Conservation (phyloP, 2,113 vertebrate genomes). For the Scomber japonicus region DNA sequence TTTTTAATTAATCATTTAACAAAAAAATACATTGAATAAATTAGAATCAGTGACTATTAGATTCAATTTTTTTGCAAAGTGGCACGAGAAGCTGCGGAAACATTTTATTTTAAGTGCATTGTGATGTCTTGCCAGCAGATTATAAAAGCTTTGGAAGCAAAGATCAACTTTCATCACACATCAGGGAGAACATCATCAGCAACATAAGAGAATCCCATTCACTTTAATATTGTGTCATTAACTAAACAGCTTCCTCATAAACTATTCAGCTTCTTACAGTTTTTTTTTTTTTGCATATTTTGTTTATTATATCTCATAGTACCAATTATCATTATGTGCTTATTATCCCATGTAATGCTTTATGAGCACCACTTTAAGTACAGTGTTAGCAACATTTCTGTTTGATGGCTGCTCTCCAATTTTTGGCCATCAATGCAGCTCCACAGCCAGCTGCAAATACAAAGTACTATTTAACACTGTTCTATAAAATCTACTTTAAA, state of each 20-base stretch:
- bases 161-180: slow-evolving; percentile 43
- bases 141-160: slow-evolving; percentile 38
- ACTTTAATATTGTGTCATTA: slow-evolving; percentile 47
- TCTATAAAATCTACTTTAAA: too few species aligned
- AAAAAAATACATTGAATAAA: too few species aligned
- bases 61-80: not conserved
- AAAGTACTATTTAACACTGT: not conserved
- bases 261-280: slow-evolving; percentile 12
- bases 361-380: slow-evolving; percentile 27
- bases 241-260: slow-evolving; percentile 40
- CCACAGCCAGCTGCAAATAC: not conserved
- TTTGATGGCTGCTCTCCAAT: slow-evolving; percentile 21
- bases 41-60: too few species aligned
- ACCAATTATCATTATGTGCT: slow-evolving; percentile 52
- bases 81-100: not conserved
- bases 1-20: too few species aligned
- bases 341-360: slow-evolving; percentile 45
- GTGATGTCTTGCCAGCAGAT: slow-evolving; percentile 32
- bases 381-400: slow-evolving; percentile 25
- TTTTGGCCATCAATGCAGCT: not conserved
- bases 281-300: slow-evolving; percentile 34
- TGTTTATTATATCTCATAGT: slow-evolving; percentile 48
- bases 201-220: slow-evolving; percentile 24
- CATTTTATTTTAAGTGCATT: slow-evolving; percentile 23
- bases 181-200: slow-evolving; percentile 37